Evolutionary conservation across 2,113 vertebrate genomes (phyloP), one percentile per base, ranked within the genome.

Genomic region (Myotis davidii): DNA sequence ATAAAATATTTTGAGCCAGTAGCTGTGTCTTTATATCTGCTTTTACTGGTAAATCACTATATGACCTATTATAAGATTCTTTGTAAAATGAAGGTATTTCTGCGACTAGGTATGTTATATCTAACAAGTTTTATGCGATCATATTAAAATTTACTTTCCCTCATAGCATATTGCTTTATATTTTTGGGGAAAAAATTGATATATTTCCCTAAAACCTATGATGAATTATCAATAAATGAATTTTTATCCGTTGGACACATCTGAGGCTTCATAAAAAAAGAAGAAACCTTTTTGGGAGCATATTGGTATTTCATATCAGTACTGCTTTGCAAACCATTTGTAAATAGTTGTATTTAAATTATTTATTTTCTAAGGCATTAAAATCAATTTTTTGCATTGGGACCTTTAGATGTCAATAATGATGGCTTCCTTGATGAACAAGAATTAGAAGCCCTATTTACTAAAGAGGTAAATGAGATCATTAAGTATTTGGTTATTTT

Each of bases 381-480:
- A 97, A 90, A 90, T 85, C 56, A 50, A 6, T 56, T 94, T 98
- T 98, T 98, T 98, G 85, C 88, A 85, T 97, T 70, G 73, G n/a
- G 67, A 96, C 88, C 48, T 94, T 96, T 98, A 99, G 99, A 99
- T 98, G 98, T 99, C 73, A 99, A 99, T 96, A 99, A 98, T 96
- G 99, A 99, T 97, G 99, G 99, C 42, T 99, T 99, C 97, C 99
- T 99, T 91, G 99, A 99, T 97, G 99, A 99, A 73, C 99, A 99
- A 97, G 99, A 99, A 97, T 98, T 99, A 97, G 99, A 99, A 98
- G 99, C 99, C 14, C 96, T 99, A 0, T 99, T 99, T 98, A 99
- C 99, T 64, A 99, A 99, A 98, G 99, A 99, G 99, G 99, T 99
- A 98, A 98, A 88, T 82, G 42, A 94, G 16, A 89, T 97, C 13